Base-by-base conservation (phyloP, 2,888 invertebrate species). In the Diogma glabrata region DNA sequence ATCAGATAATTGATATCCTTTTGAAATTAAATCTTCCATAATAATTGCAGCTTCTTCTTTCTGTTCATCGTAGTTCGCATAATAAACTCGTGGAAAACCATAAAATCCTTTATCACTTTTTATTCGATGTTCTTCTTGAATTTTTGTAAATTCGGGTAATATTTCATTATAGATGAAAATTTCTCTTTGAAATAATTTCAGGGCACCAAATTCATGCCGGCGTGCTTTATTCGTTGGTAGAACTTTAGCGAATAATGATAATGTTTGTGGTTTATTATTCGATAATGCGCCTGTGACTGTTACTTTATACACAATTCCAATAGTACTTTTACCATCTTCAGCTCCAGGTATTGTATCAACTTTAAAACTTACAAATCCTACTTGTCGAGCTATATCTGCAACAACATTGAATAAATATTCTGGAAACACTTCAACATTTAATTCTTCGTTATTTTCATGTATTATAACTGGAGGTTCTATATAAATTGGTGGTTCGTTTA, bases 171-270 rank as follows among this genome's bases (percentile, higher is more conserved):
- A 55, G 3, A 53, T 38, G 9, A 17, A 46, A n/a, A 54, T 30
- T 50, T 55, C 55, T 20, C 55, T 50, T 48, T 55, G 24, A 47
- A 54, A 55, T 36, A 51, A 12, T 2, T 48, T 26, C 30, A 55
- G 50, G n/a, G 48, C 48, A 7, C 52, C 52, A 16, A 52, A 49
- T 26, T 50, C 10, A 12, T 43, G 16, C 20, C 55, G 53, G 33
- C 52, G 17, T 14, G 23, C 43, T 47, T 33, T 14, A 49, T 47
- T 53, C 14, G 17, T 6, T 22, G 55, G 55, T 36, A 53, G 53
- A 30, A 47, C 17, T 51, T 55, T 55, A 9, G 24, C 22, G 1
- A 55, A 23, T 12, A 55, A 33, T 6, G 17, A 47, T 9, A 55
- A 49, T 16, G 48, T 28, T 12, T 51, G 26, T 9, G 23, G 28